These are phyloP conservation scores for Colistium nudipinnis DNA, from an alignment of 2,113 vertebrate genomes.

Conservation along the genomic window DNA sequence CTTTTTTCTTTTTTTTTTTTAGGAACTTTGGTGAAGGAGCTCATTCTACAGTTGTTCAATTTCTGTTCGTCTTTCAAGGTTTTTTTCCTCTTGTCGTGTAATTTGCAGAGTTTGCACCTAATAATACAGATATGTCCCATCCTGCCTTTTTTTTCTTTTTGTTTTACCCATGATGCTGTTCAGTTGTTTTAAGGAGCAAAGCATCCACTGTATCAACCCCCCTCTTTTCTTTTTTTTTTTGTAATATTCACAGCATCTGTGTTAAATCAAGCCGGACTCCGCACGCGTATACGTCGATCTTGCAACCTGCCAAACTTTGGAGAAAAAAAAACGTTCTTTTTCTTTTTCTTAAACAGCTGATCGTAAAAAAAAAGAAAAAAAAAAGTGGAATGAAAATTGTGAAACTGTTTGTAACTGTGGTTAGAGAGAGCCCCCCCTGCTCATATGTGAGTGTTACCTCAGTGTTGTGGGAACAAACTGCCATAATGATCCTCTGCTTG, in stretches of 20 bases:
- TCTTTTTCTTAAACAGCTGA: conserved; percentile 41
- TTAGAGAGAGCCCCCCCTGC: conserved; percentile 23
- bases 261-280: conserved; percentile 19
- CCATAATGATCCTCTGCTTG: conserved; percentile 38
- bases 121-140: conserved; percentile 75
- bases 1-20: no score
- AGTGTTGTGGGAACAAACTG: conserved; percentile 44
- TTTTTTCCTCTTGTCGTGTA: conserved; percentile 77
- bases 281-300: conserved; percentile 7
- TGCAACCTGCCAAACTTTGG: conserved; percentile 35
- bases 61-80: conserved; percentile 63
- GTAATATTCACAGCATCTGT: conserved; percentile 39
- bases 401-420: conserved; percentile 45
- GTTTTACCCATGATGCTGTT: conserved; percentile 56
- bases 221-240: conserved; percentile 47
- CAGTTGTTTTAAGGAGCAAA: conserved; percentile 45
- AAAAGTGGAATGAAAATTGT: no score
- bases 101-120: conserved; percentile 87
- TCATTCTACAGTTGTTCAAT: conserved; percentile 70
- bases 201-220: conserved; percentile 60
- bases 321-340: no score
- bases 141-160: no score
- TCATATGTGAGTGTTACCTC: conserved; percentile 56
- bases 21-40: conserved; percentile 80
- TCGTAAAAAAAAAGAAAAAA: no score